Percentiles rank a stretch among this genome's conserved stretches.
These are phyloP conservation scores for Forbesichthys papilliferus DNA, from an alignment of 2,113 vertebrate species.

Conservation along the genomic window DNA sequence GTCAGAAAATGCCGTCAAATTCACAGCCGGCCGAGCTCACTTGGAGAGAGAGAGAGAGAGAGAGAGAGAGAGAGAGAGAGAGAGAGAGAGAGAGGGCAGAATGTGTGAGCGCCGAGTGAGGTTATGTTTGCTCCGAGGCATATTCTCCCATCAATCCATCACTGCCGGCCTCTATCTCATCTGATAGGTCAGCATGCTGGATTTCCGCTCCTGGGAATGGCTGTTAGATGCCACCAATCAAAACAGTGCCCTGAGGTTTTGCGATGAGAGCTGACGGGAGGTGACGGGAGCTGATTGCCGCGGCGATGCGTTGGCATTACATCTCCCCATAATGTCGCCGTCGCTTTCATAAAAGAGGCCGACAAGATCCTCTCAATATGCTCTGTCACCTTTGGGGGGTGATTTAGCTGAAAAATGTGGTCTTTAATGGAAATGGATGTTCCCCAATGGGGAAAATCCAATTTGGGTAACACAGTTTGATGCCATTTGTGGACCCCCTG, in stretches of 20 bases:
- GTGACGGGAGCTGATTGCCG: neutral
- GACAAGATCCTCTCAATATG: too few relatives aligned
- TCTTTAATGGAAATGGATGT: too few relatives aligned
- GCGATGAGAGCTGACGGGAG: slow-evolving; percentile 27
- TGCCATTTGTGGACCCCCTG: too few relatives aligned
- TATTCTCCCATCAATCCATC: slow-evolving; percentile 21
- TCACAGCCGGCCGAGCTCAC: slow-evolving; percentile 21
- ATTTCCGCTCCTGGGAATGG: slow-evolving; percentile 8
- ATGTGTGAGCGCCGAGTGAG: neutral
- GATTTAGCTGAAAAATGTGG: too few relatives aligned
- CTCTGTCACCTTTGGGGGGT: too few relatives aligned
- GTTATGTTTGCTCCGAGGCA: slow-evolving; percentile 25
- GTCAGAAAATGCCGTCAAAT: slow-evolving; percentile 10
- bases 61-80: neutral
- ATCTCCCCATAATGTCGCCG: slow-evolving; percentile 25
- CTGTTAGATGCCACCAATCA: slow-evolving; percentile 32
- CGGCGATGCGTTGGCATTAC: slow-evolving; percentile 9
- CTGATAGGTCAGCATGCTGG: slow-evolving; percentile 18
- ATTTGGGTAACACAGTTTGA: too few relatives aligned
- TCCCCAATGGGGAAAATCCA: too few relatives aligned
- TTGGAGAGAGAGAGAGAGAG: slow-evolving; percentile 16
- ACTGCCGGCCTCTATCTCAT: slow-evolving; percentile 22
- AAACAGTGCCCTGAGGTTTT: slow-evolving; percentile 10
- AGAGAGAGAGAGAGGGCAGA: neutral
- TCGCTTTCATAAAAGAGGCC: slow-evolving; percentile 36